Evolutionary conservation across 2,113 vertebrate species (phyloP), one percentile per base, ranked within the genome.

Genomic region (Spea bombifrons): DNA sequence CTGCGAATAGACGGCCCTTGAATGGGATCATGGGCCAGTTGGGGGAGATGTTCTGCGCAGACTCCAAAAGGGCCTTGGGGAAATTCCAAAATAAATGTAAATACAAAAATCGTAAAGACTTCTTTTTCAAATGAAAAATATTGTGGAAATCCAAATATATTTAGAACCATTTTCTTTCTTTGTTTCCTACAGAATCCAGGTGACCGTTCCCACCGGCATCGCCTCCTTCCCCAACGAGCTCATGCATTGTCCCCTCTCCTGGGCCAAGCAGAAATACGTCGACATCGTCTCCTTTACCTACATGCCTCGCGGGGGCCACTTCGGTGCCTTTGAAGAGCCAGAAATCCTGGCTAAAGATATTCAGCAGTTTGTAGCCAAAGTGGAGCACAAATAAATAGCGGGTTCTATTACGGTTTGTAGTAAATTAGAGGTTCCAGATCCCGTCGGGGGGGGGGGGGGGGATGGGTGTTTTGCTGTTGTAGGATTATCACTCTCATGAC

Each of bases 321-420:
- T 93, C 0, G 88, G 87, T 2, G 91, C 90, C 80, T 86, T 93
- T 0, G 91, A 94, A 77, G 90, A 94, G 75, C 92, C 92, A 0
- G 73, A 86, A 71, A 84, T 93, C 66, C 86, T 94, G 3, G 90
- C 90, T 63, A 82, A 75, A 82, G 91, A 93, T 76, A 86, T 94
- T 81, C 45, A 77, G 50, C 88, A 91, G 0, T 93, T 94, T 50
- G 82, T 92, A 73, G 83, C 67, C 12, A 83, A 82, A 84, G 81
- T 87, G 53, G 90, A 92, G 55, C 82, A 50, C 53, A 84, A 75
- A 65, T 80, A 88, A 4, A 59, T 73, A 4, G 2, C 2, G 30
- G 30, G 30, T 30, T 30, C 30, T 30, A 30, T 30, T 30, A 30
- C 30, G 30, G 30, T 30, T 30, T 57, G 68, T 65, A 68, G 5